These are phyloP conservation scores for Macrosteles quadrilineatus DNA, from an alignment of 1,140 invertebrate genomes.

Conservation along the genomic window DNA sequence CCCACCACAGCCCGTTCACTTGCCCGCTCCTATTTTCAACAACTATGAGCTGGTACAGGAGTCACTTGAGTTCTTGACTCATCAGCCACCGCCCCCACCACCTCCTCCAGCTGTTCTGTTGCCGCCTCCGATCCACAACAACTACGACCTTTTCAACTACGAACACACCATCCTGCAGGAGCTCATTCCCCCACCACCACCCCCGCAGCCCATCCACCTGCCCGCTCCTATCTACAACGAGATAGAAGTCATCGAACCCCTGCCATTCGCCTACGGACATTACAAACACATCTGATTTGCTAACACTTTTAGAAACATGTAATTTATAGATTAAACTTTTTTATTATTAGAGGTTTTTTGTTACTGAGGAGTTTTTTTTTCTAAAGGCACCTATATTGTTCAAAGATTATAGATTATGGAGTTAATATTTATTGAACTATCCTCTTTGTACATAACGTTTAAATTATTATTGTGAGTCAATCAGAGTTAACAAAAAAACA, in stretches of 20 bases:
- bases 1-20: not conserved
- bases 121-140: conserved; percentile 7
- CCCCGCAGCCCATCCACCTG: not conserved
- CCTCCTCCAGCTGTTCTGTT: not conserved
- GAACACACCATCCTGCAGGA: conserved; percentile 1
- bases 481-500: too few species aligned
- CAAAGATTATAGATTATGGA: too few species aligned
- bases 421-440: too few species aligned
- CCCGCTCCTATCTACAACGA: not conserved
- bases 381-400: too few species aligned
- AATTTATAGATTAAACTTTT: too few species aligned
- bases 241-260: not conserved
- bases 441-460: too few species aligned
- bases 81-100: conserved; percentile 4
- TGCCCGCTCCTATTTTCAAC: conserved; percentile 1
- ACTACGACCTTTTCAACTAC: not conserved
- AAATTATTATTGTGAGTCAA: too few species aligned
- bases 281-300: too few species aligned
- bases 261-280: too few species aligned
- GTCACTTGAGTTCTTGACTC: not conserved
- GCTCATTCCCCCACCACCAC: not conserved
- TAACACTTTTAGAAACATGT: too few species aligned
- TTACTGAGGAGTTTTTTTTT: too few species aligned
- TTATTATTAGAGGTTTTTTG: too few species aligned
- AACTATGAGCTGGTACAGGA: not conserved